These are phyloP conservation scores for Orchestes rusci DNA, from an alignment of 2,888 invertebrate genomes.

Conservation along the genomic window DNA sequence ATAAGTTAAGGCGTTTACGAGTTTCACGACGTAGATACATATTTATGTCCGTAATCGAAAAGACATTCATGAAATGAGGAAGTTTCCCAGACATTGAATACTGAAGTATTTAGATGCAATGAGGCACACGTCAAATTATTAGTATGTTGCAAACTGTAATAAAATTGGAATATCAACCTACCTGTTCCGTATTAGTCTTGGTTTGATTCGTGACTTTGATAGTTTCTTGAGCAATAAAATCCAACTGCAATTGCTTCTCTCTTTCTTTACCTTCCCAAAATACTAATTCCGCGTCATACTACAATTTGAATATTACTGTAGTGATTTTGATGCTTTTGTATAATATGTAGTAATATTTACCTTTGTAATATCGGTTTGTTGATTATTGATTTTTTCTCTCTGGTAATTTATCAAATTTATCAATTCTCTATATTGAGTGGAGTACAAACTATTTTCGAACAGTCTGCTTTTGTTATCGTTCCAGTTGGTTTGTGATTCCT, in stretches of 20 bases:
- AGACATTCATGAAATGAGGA: too few relatives aligned
- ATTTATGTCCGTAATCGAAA: too few relatives aligned
- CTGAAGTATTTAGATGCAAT: too few relatives aligned
- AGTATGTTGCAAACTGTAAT: too few relatives aligned
- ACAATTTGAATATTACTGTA: conserved; percentile 3
- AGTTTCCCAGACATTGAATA: too few relatives aligned
- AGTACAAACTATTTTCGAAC: conserved; percentile 62
- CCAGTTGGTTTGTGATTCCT: conserved; percentile 32
- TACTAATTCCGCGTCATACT: conserved; percentile 88
- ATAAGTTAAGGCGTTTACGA: too few relatives aligned
- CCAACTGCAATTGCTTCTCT: conserved; percentile 79
- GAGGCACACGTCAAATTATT: too few relatives aligned
- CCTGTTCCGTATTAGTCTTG: conserved; percentile 75
- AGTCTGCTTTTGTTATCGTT: conserved; percentile 35
- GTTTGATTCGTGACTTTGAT: conserved; percentile 70
- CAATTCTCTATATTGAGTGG: conserved; percentile 73
- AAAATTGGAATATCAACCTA: conserved; percentile 34
- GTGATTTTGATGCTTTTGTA: too few relatives aligned
- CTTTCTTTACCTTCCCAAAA: conserved; percentile 85
- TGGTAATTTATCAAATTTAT: conserved; percentile 85
- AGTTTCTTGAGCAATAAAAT: conserved; percentile 75
- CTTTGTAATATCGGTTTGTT: conserved; percentile 87
- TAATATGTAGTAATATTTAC: conserved; percentile 50
- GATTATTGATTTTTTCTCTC: conserved; percentile 79
- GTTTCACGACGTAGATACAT: too few relatives aligned